These are phyloP conservation scores for Nephrocerus scutellatus DNA, from an alignment of 2,888 invertebrate genomes.

Conservation along the genomic window DNA sequence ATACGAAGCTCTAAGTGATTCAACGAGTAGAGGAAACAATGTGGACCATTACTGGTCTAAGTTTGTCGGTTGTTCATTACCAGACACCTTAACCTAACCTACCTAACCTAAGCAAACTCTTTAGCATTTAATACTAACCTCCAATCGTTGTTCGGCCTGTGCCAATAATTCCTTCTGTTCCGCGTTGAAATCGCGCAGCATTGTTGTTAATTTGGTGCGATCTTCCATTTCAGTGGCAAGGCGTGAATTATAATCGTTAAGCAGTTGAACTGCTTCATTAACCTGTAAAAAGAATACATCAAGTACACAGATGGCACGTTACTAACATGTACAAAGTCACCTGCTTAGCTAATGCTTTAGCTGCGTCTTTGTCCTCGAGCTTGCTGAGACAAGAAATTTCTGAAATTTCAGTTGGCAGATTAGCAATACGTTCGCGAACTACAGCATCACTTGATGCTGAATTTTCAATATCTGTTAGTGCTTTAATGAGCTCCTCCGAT, in stretches of 20 bases:
- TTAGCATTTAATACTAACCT: conserved; percentile 53
- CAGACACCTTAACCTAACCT: too few relatives aligned
- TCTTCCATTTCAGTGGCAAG: conserved; percentile 84
- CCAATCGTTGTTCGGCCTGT: conserved; percentile 79
- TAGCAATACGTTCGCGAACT: conserved; percentile 87
- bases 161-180: conserved; percentile 78
- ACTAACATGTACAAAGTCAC: conserved; percentile 47
- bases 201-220: conserved; percentile 73
- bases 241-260: conserved; percentile 84
- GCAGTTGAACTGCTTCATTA: conserved; percentile 76
- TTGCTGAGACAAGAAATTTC: conserved; percentile 81
- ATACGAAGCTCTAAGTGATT: too few relatives aligned
- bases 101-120: too few relatives aligned
- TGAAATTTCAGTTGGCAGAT: conserved; percentile 88
- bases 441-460: conserved; percentile 93
- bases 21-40: too few relatives aligned
- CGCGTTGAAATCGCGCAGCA: conserved; percentile 81
- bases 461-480: conserved; percentile 78
- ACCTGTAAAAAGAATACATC: conserved; percentile 30
- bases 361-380: conserved; percentile 76
- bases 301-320: not conserved
- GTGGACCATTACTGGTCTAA: too few relatives aligned
- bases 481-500: conserved; percentile 85
- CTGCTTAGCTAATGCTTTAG: conserved; percentile 67
- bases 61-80: not conserved